These are phyloP conservation scores for Lathamus discolor DNA, from an alignment of 2,113 vertebrate species.

Conservation along the genomic window DNA sequence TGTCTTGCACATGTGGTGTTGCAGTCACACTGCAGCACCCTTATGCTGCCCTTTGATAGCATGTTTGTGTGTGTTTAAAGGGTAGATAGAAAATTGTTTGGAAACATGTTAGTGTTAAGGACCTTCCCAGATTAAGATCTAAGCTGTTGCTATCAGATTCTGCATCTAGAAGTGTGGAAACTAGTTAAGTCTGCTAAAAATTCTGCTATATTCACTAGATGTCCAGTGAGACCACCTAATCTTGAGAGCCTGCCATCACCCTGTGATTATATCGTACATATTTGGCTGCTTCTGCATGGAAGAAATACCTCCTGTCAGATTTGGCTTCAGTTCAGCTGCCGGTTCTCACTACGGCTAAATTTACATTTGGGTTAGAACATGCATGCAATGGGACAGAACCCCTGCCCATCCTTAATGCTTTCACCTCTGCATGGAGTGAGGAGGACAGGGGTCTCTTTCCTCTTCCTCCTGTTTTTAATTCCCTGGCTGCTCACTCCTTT, in stretches of 20 bases:
- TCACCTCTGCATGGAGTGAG: not conserved
- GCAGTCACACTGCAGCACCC: not conserved
- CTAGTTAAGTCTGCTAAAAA: not conserved
- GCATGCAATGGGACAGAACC: not conserved
- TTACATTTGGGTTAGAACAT: not conserved
- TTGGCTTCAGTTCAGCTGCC: not conserved
- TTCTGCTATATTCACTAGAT: not conserved
- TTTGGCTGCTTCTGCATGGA: not conserved
- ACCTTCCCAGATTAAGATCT: not conserved
- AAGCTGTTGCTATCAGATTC: not conserved
- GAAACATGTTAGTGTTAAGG: not conserved
- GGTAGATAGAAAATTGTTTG: not conserved
- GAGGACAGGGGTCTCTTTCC: not conserved
- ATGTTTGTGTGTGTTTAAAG: not conserved
- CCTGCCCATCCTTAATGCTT: not conserved
- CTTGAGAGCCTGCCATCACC: not conserved
- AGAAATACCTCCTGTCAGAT: not conserved
- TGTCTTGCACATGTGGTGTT: not conserved
- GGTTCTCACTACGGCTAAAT: not conserved
- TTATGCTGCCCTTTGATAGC: not conserved
- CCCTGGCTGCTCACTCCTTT: not conserved
- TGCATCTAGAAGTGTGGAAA: not conserved
- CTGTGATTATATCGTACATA: not conserved
- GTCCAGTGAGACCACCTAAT: not conserved
- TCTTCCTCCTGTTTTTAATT: not conserved